Conservation (phyloP, 1,140 invertebrate genomes). For the Acarapis woodi region DNA sequence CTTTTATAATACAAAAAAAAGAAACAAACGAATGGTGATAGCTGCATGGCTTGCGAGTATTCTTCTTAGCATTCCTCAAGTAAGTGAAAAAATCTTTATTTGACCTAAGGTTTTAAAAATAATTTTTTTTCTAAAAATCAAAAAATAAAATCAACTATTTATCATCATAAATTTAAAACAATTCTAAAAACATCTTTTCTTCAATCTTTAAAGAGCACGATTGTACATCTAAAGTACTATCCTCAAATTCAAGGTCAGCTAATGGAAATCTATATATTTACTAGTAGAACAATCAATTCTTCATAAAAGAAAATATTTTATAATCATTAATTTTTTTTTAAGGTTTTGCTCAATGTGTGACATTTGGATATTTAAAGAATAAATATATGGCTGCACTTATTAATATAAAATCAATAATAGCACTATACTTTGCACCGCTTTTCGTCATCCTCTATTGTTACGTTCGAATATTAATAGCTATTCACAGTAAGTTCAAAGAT, state of each 20-base stretch:
- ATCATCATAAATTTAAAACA: not conserved
- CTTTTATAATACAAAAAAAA: slow-evolving; percentile 30
- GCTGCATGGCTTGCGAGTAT: slow-evolving; percentile 35
- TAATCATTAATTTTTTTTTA: slow-evolving; percentile 30
- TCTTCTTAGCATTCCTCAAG: slow-evolving; percentile 40
- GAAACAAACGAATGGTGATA: slow-evolving; percentile 38
- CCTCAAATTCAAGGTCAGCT: not conserved
- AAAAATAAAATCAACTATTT: not conserved
- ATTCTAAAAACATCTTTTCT: not conserved
- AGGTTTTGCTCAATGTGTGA: slow-evolving; percentile 46
- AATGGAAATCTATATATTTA: not conserved
- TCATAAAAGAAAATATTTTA: slow-evolving; percentile 36
- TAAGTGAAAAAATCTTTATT: no score
- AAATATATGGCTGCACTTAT: slow-evolving; percentile 29
- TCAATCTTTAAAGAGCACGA: not conserved
- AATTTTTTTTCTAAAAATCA: not conserved
- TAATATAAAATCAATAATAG: slow-evolving; percentile 37
- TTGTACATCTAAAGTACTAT: not conserved
- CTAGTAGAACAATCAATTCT: not conserved
- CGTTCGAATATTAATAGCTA: slow-evolving; percentile 37
- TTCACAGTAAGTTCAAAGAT: slow-evolving; percentile 21
- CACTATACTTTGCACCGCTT: slow-evolving; percentile 43
- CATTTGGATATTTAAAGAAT: slow-evolving; percentile 35
- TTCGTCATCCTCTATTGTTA: slow-evolving; percentile 39
- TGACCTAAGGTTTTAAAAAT: no score